Evolutionary conservation across 2,797 vertebrate species (phyloP), one percentile per base, ranked within the genome.

Genomic region (Rousettus madagascariensis): DNA sequence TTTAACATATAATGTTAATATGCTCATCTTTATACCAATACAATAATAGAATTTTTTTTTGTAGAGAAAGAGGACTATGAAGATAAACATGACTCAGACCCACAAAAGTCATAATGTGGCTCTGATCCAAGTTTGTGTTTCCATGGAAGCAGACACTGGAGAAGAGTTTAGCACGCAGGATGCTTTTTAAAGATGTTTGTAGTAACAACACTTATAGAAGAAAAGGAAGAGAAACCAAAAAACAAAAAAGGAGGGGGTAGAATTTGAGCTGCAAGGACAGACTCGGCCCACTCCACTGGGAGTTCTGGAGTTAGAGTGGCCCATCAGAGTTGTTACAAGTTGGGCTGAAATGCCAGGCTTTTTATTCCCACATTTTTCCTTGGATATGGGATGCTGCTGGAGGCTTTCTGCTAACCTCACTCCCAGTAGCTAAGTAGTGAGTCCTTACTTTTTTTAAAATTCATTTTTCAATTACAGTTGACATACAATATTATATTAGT

Each of bases 1-100:
- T 80, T 95, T 80, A 75, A 57, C 22, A 68, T 53, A 17, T 80
- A 91, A 59, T 69, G 78, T 77, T 65, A 92, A 86, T 46, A 86
- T 55, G 71, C 53, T 30, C 22, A 72, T 68, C 5, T 63, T 95
- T 79, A 85, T 90, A 79, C 16, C 22, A 96, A 84, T 86, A 57
- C 1, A 51, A n/a, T 63, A 17, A 82, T 79, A 92, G 55, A 46
- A 83, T 59, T n/a, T 61, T 24, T 46, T 84, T 68, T 86, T 68
- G 69, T 83, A 17, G 28, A 79, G 12, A 20, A 96, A 84, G 22
- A 87, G 3, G 28, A 33, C 55, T 59, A 84, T 28, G 46, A 86
- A 91, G 36, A 49, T 24, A 78, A 74, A 95, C 84, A 9, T 91
- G 26, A 38, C 41, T 78, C 66, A 30, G 51, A 19, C 3, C 7